These are phyloP conservation scores for Pleuronectes platessa DNA, from an alignment of 2,113 vertebrate species.

Conservation along the genomic window DNA sequence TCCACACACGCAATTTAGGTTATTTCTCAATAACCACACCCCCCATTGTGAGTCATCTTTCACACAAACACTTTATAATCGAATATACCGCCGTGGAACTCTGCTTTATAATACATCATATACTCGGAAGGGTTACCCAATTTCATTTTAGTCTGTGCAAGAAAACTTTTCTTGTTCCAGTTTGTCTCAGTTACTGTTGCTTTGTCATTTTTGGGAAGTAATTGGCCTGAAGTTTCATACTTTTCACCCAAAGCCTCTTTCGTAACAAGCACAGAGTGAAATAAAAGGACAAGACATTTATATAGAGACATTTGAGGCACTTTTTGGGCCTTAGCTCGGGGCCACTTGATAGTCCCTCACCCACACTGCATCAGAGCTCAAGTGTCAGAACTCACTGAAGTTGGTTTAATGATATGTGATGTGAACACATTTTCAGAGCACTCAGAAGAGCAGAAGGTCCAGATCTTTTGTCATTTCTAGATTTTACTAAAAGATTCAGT, in stretches of 20 bases:
- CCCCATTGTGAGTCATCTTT: slow-evolving; percentile 9
- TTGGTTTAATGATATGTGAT: neutral
- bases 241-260: slow-evolving; percentile 20
- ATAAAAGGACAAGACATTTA: slow-evolving; percentile 42
- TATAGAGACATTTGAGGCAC: slow-evolving; percentile 19
- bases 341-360: neutral
- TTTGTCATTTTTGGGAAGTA: slow-evolving; percentile 32
- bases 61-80: slow-evolving; percentile 14
- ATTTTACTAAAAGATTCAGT: neutral
- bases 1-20: neutral
- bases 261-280: slow-evolving; percentile 26
- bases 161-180: slow-evolving; percentile 10
- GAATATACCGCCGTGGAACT: slow-evolving; percentile 8
- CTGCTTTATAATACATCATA: slow-evolving; percentile 20
- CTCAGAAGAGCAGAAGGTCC: neutral
- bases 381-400: neutral
- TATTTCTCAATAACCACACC: neutral
- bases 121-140: neutral
- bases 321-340: slow-evolving; percentile 2
- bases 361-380: neutral
- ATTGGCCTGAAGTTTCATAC: slow-evolving; percentile 14
- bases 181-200: slow-evolving; percentile 31
- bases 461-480: slow-evolving; percentile 6
- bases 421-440: neutral
- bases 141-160: slow-evolving; percentile 10